Percentiles rank a stretch among this genome's conserved stretches.
Conservation (phyloP, 1,140 invertebrate species). For the Drosophila varians region DNA sequence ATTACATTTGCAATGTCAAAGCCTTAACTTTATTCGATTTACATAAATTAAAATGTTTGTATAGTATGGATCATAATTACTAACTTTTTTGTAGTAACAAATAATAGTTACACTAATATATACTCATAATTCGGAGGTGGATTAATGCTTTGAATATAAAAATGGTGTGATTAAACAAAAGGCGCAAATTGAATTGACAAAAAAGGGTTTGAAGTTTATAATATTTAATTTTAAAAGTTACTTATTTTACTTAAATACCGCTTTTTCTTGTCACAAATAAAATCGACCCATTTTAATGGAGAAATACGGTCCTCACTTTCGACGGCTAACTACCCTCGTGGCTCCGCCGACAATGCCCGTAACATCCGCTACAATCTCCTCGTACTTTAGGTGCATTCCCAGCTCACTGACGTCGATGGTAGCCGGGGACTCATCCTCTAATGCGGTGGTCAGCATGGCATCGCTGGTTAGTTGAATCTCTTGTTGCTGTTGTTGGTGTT, state of each 20-base stretch:
- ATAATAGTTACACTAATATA: conserved; percentile 7
- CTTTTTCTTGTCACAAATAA: conserved; percentile 14
- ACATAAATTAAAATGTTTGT: conserved; percentile 26
- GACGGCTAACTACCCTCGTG: conserved; percentile 45
- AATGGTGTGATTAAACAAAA: neutral
- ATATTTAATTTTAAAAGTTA: neutral
- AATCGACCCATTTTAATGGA: conserved; percentile 2
- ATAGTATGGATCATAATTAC: conserved; percentile 14
- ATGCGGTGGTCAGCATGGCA: conserved; percentile 56
- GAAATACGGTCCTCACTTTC: conserved; percentile 39
- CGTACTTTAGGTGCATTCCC: conserved; percentile 81
- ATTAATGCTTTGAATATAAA: neutral
- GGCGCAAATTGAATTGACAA: neutral
- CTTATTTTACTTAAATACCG: neutral
- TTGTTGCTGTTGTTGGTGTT: conserved; percentile 25
- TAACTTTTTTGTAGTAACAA: conserved; percentile 29
- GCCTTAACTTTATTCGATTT: conserved; percentile 38
- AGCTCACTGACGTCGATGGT: conserved; percentile 70
- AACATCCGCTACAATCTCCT: conserved; percentile 80
- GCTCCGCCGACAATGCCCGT: conserved; percentile 56
- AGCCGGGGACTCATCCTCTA: conserved; percentile 58
- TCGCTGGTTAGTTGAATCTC: conserved; percentile 52
- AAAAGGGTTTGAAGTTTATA: neutral
- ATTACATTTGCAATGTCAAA: conserved; percentile 15
- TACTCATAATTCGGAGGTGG: neutral